Evolutionary conservation across 92 coral and sea anemone genomes (phyloP).

Genomic region (Palythoa caribaeorum): DNA sequence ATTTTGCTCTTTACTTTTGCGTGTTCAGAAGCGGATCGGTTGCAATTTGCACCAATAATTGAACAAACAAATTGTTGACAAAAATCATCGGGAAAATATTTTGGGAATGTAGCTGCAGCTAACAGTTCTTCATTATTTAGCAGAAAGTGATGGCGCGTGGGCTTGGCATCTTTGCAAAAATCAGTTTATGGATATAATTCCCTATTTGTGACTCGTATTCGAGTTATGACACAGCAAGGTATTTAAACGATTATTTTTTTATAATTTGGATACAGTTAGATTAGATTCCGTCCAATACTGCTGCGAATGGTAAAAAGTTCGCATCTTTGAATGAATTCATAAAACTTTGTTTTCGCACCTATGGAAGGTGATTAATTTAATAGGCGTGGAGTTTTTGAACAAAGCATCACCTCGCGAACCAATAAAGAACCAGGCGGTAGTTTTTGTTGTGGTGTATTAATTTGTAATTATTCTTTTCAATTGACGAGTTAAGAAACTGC

Average conservation of each 20-base stretch:
- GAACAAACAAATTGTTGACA: conserved; percentile 50
- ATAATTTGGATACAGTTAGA: background rate
- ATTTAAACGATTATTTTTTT: background rate
- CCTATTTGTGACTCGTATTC: background rate
- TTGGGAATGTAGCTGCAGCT: conserved; percentile 7
- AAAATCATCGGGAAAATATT: conserved; percentile 29
- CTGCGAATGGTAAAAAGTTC: background rate
- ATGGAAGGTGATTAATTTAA: conserved; percentile 32
- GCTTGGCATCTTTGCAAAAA: background rate
- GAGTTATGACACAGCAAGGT: background rate
- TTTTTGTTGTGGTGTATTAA: conserved; percentile 42
- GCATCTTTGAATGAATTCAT: background rate
- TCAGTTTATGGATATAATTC: background rate
- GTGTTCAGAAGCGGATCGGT: conserved; percentile 19
- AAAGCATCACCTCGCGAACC: conserved; percentile 38
- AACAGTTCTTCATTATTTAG: background rate
- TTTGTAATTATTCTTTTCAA: conserved; percentile 36
- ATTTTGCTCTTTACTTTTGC: background rate
- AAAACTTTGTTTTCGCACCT: conserved; percentile 37
- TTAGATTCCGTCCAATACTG: background rate
- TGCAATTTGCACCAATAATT: conserved; percentile 35
- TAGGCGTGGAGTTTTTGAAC: conserved; percentile 40
- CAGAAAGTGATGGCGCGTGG: background rate
- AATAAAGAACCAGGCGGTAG: conserved; percentile 35
- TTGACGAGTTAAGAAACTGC: background rate